Evolutionary conservation across 2,888 invertebrate genomes (phyloP), one percentile per base, ranked within the genome.

Genomic region (Arge pagana): DNA sequence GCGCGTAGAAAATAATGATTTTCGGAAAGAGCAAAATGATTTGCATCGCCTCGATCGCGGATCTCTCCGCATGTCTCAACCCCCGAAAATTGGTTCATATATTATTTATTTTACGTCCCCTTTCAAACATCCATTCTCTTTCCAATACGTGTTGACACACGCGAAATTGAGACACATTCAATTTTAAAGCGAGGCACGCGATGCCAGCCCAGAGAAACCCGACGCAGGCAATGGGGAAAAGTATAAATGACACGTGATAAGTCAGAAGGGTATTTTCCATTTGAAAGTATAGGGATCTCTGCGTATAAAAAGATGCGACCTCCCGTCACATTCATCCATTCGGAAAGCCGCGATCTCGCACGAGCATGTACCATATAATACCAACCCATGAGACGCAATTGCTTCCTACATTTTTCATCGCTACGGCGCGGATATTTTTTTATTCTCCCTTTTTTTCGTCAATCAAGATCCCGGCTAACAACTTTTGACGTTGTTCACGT

Each of bases 111-210:
- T 33, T 31, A 33, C 31, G 33, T 35, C 45, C 45, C 45, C 45
- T 45, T 45, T 45, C 33, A 45, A 45, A 45, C 45, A 45, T 45
- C 45, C 45, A 45, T 45, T 45, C 35, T 45, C 45, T 45, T 45
- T 24, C 48, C 58, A 61, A 61, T 61, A 61, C 58, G 61, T 64
- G 66, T 64, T 67, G 68, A 68, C 68, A 66, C 64, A 65, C 64
- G 63, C 56, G 65, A 63, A 69, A 67, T 68, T 62, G 68, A 68
- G 62, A 50, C 58, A 57, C 57, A 61, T 64, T 52, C 52, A 52
- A 52, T 52, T 64, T 64, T 64, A 62, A 62, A 63, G 35, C 52
- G 52, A 50, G 39, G 42, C 52, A 35, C 52, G 41, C 13, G n/a
- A 16, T 18, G 35, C 16, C 41, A 10, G 26, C 19, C 42, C 10